Evolutionary conservation across 2,888 invertebrate species (phyloP).

Genomic region (Yponomeuta evonymella): DNA sequence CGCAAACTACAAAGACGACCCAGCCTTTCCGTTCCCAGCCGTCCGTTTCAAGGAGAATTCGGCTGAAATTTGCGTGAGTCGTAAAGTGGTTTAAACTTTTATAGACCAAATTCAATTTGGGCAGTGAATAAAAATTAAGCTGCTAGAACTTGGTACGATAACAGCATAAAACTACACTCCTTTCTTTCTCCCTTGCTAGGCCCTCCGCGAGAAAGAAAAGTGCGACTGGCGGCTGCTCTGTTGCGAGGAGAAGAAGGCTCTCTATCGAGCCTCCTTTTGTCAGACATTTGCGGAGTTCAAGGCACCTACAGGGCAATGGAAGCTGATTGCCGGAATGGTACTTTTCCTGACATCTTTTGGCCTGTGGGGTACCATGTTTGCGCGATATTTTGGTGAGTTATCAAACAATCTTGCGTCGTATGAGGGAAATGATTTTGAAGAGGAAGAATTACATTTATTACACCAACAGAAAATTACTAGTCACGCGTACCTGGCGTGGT

Average conservation of each 20-base stretch:
- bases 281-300: constrained; percentile 94
- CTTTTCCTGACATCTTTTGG: constrained; percentile 71
- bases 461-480: too few species aligned
- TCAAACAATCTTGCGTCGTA: too few species aligned
- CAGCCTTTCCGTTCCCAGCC: constrained; percentile 78
- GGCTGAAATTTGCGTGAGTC: constrained; percentile 71
- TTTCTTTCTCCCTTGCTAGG: constrained; percentile 51
- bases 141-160: too few species aligned
- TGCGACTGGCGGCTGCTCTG: constrained; percentile 95
- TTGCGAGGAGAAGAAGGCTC: constrained; percentile 93
- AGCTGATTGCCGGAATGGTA: constrained; percentile 78
- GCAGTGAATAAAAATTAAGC: too few species aligned
- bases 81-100: not conserved
- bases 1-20: constrained; percentile 74
- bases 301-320: constrained; percentile 90
- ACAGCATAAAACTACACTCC: not conserved
- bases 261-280: constrained; percentile 95
- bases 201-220: constrained; percentile 92
- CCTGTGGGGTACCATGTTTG: constrained; percentile 73
- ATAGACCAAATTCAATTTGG: not conserved
- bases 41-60: constrained; percentile 78
- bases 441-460: too few species aligned
- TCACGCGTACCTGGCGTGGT: too few species aligned
- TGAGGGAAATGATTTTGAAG: too few species aligned
- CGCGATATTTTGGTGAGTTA: constrained; percentile 76